Evolutionary conservation across 2,888 invertebrate species (phyloP).

Genomic region (Torymus auratus): DNA sequence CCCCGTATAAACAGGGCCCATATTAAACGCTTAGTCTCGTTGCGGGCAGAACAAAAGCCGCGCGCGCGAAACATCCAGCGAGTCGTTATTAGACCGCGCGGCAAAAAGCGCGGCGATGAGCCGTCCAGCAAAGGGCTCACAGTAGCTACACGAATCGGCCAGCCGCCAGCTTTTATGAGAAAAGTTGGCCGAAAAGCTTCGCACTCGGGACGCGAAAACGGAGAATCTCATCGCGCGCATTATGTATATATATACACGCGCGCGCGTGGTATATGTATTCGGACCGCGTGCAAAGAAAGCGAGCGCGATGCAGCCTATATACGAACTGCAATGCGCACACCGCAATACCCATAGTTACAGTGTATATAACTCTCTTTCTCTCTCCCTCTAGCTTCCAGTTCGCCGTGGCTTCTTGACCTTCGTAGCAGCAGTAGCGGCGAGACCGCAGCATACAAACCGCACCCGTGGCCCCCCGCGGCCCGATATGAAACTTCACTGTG

Average conservation of each 20-base stretch:
- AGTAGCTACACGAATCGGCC: too few relatives aligned
- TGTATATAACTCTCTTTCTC: neutral
- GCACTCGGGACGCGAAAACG: too few relatives aligned
- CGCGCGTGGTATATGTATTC: neutral
- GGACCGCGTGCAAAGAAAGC: too few relatives aligned
- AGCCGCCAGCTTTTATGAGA: conserved; percentile 31
- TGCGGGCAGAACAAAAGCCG: too few relatives aligned
- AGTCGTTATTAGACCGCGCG: too few relatives aligned
- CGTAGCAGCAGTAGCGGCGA: neutral
- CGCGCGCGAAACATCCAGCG: too few relatives aligned
- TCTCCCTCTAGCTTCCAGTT: neutral
- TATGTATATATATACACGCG: neutral
- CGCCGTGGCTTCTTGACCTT: conserved; percentile 37
- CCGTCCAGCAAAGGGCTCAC: too few relatives aligned
- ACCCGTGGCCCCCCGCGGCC: neutral
- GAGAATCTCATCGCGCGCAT: neutral
- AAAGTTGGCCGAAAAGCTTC: conserved; percentile 21
- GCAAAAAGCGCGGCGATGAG: too few relatives aligned
- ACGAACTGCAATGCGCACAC: neutral
- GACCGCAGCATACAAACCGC: conserved; percentile 31
- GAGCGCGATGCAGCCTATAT: too few relatives aligned
- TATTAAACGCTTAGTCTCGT: too few relatives aligned
- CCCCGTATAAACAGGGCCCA: too few relatives aligned
- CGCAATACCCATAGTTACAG: conserved; percentile 18
- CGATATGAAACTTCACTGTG: conserved; percentile 22